Conservation (phyloP, 2,797 vertebrate species). For the Anolis apletophallus region DNA sequence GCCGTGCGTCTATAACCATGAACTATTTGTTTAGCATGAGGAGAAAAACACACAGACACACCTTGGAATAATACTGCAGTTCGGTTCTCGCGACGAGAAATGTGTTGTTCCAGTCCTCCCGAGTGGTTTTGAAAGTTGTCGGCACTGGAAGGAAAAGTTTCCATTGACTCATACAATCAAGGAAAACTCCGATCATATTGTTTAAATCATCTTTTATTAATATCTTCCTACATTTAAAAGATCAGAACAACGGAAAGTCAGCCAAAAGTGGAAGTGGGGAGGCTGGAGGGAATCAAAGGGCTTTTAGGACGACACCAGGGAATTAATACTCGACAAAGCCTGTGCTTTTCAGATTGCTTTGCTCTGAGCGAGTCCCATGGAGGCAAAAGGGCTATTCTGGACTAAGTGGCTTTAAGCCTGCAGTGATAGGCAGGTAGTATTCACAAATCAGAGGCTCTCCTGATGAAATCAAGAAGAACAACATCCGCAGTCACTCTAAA, state of each 20-base stretch:
- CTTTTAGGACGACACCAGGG: slow-evolving; percentile 34
- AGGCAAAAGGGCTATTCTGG: slow-evolving; percentile 17
- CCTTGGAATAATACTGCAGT: background rate
- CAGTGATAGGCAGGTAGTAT: slow-evolving; percentile 10
- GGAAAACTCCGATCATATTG: slow-evolving; percentile 49
- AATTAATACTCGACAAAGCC: slow-evolving; percentile 25
- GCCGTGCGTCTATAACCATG: slow-evolving; percentile 38
- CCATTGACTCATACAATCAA: slow-evolving; percentile 38
- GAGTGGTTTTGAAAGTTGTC: slow-evolving; percentile 10
- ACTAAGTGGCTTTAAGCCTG: slow-evolving; percentile 14
- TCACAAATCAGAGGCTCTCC: slow-evolving; percentile 11
- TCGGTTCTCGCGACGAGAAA: background rate
- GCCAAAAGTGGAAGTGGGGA: slow-evolving; percentile 35
- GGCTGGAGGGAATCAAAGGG: slow-evolving; percentile 26
- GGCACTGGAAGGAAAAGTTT: slow-evolving; percentile 16
- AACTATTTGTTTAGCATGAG: slow-evolving; percentile 7
- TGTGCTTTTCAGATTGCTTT: slow-evolving; percentile 15
- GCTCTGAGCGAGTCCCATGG: slow-evolving; percentile 13
- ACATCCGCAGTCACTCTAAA: background rate
- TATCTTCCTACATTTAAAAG: slow-evolving; percentile 46
- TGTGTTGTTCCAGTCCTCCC: background rate
- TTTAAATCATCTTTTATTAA: slow-evolving; percentile 54
- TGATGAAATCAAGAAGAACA: background rate
- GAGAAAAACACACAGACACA: background rate
- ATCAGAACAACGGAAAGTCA: slow-evolving; percentile 30